Evolutionary conservation across 2,888 invertebrate genomes (phyloP), one percentile per base, ranked within the genome.

Genomic region (Sarcophaga subvicina): DNA sequence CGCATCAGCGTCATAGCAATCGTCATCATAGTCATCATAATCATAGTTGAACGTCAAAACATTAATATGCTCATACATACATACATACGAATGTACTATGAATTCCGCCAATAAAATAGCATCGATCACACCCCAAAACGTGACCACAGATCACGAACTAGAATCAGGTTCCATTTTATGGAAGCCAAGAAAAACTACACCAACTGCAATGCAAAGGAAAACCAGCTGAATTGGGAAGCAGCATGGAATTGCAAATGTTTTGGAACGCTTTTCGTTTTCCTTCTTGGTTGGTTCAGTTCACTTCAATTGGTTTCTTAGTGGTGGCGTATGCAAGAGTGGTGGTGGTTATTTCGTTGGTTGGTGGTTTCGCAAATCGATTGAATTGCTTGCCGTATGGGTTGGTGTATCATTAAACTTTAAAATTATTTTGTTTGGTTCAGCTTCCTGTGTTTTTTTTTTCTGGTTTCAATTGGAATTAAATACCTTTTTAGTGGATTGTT

Each of bases 81-180:
- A 37, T 37, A 37, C 37, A 4, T 14, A 87, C 84, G 87, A 84
- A 85, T 83, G 83, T 66, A 88, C 87, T 88, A 91, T 90, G 90
- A 91, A 91, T 91, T 91, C 90, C 90, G 89, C 91, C 91, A 91
- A 91, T 91, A 91, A 91, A 91, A 90, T 91, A 91, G 91, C 91
- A 90, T 89, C 90, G 91, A 91, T 91, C 91, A 91, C 91, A 91
- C 91, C 91, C 91, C 90, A 89, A 91, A 91, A 91, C 91, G 91
- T 91, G 91, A 91, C 91, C 89, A 88, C 86, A 89, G 90, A 91
- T 91, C 91, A 91, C 91, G 91, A 91, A 88, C 82, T 81, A 85
- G 83, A 89, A 88, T 88, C 89, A 88, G 88, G 88, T 88, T 88
- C 87, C 88, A 88, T 83, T 83, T 80, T 79, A 75, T 76, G 73